These are phyloP conservation scores for Albula goreensis DNA, from an alignment of 2,113 vertebrate species.

Conservation along the genomic window DNA sequence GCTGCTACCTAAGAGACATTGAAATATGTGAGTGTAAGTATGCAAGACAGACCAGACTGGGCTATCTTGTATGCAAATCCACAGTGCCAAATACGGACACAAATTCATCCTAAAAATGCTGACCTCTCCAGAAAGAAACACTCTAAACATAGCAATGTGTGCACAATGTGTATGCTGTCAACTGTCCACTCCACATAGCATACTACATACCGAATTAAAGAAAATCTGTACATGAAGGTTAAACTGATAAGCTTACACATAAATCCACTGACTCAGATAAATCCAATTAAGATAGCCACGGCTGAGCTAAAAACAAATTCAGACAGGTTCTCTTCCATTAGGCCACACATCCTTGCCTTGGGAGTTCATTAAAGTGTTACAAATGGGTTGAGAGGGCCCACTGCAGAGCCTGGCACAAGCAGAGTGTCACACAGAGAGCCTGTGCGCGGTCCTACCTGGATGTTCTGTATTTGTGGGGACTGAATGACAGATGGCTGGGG, in stretches of 20 bases:
- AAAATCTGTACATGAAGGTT: conserved; percentile 34
- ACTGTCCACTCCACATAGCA: not conserved
- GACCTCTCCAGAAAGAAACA: not conserved
- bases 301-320: not conserved
- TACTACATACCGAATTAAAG: conserved; percentile 25
- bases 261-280: conserved; percentile 23
- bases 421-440: not conserved
- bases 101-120: not conserved
- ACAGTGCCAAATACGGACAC: not conserved
- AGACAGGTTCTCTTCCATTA: not conserved
- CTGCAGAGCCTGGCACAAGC: not conserved
- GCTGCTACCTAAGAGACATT: conserved; percentile 66
- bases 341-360: not conserved
- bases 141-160: not conserved
- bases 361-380: not conserved
- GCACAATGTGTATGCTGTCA: not conserved
- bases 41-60: not conserved
- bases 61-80: not conserved
- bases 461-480: conserved; percentile 69
- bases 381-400: no score
- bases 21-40: not conserved
- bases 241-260: conserved; percentile 45
- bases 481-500: conserved; percentile 71
- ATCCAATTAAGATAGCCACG: conserved; percentile 49
- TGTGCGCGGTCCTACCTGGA: conserved; percentile 58